Evolutionary conservation across 1,140 invertebrate species (phyloP).

Genomic region (Chironomus striatipennis): DNA sequence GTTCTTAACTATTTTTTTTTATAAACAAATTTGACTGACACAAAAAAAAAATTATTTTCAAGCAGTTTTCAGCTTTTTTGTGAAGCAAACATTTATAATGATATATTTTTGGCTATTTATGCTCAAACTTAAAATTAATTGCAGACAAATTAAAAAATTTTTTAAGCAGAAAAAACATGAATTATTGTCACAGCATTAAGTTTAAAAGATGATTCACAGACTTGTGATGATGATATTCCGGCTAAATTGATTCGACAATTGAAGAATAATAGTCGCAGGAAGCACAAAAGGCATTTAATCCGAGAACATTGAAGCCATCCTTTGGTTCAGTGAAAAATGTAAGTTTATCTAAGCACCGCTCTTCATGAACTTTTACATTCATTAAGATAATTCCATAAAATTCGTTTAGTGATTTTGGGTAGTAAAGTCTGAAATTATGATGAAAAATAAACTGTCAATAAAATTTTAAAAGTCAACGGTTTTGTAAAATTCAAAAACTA

Average conservation of each 20-base stretch:
- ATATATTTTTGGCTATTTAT: constrained; percentile 7
- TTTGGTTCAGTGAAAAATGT: constrained; percentile 4
- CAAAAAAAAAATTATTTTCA: neutral
- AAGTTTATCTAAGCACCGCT: neutral
- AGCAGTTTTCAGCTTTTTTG: neutral
- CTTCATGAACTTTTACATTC: neutral
- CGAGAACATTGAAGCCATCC: neutral
- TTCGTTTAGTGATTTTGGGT: neutral
- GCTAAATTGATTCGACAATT: neutral
- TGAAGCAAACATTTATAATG: neutral
- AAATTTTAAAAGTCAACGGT: too few species aligned
- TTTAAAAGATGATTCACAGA: neutral
- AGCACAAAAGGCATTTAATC: neutral
- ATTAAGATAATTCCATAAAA: neutral
- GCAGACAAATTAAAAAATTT: neutral
- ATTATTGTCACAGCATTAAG: constrained; percentile 16
- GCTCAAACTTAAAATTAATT: neutral
- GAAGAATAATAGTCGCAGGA: neutral
- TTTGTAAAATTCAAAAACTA: too few species aligned
- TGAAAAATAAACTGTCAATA: too few species aligned
- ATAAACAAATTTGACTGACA: too few species aligned
- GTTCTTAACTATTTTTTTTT: too few species aligned
- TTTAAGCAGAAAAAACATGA: neutral
- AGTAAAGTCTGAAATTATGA: neutral
- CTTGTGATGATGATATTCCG: neutral